Conservation (phyloP, 2,113 vertebrate species). For the Dermatemys mawii region DNA sequence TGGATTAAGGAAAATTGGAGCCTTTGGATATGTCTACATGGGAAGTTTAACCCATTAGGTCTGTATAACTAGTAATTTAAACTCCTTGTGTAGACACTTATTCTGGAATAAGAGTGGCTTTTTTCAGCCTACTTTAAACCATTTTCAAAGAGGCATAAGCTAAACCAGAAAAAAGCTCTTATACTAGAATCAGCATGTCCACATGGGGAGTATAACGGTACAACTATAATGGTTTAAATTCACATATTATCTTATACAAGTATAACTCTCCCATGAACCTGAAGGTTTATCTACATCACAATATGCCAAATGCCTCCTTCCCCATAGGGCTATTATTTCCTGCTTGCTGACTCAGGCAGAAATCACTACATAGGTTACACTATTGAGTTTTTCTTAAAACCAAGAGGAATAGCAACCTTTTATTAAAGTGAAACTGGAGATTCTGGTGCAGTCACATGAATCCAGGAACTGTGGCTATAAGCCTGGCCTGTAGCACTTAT, state of each 20-base stretch:
- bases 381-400: neutral
- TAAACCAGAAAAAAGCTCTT: neutral
- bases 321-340: neutral
- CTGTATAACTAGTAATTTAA: too few species aligned
- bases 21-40: too few species aligned
- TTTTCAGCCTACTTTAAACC: neutral
- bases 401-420: neutral
- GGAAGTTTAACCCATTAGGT: too few species aligned
- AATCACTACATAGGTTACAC: neutral
- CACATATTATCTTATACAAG: neutral
- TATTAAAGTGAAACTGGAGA: neutral
- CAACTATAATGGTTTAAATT: neutral
- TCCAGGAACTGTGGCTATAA: neutral
- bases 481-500: neutral
- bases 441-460: neutral
- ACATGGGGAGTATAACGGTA: neutral
- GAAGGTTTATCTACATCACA: too few species aligned
- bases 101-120: neutral
- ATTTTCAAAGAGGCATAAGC: neutral
- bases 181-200: neutral
- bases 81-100: too few species aligned
- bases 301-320: neutral
- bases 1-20: too few species aligned
- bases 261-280: too few species aligned
- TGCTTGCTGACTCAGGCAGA: neutral